A percentile compares a stretch with the other conserved stretches of the same genome.
These are phyloP conservation scores for Atlantisia rogersi DNA, from an alignment of 2,113 vertebrate species.

Conservation along the genomic window DNA sequence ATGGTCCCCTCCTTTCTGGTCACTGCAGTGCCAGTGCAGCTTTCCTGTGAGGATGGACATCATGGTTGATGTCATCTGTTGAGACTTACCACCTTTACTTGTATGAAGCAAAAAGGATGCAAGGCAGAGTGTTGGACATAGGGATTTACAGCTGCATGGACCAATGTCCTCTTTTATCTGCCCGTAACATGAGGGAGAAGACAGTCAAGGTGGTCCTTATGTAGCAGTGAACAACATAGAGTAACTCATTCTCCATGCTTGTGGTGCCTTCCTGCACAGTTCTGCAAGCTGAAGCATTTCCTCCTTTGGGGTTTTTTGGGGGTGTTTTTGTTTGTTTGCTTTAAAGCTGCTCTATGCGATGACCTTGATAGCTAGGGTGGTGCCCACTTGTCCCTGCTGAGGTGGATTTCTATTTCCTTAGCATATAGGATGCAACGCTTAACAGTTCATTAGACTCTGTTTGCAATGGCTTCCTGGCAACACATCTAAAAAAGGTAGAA, in stretches of 20 bases:
- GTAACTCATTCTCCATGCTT: accelerated
- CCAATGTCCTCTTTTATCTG: not conserved
- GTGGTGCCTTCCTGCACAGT: not conserved
- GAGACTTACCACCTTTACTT: not conserved
- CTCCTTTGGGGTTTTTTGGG: too few relatives aligned
- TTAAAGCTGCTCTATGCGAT: too few relatives aligned
- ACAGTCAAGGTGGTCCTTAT: not conserved
- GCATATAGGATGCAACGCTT: accelerated
- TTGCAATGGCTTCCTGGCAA: not conserved
- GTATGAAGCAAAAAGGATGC: not conserved
- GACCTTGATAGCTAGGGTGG: accelerated
- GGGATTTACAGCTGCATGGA: not conserved
- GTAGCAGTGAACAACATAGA: not conserved
- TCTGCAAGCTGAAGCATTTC: not conserved
- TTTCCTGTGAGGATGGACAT: not conserved
- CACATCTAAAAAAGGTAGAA: not conserved
- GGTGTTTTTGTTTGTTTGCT: too few relatives aligned
- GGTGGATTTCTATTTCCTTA: not conserved
- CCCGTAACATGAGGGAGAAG: not conserved
- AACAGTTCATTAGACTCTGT: accelerated
- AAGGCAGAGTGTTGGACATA: not conserved
- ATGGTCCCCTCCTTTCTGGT: not conserved
- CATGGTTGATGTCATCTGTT: not conserved
- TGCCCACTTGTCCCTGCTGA: not conserved
- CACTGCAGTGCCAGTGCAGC: too few relatives aligned